Evolutionary conservation across 2,888 invertebrate genomes (phyloP).

Genomic region (Prosopocoilus inquinatus): DNA sequence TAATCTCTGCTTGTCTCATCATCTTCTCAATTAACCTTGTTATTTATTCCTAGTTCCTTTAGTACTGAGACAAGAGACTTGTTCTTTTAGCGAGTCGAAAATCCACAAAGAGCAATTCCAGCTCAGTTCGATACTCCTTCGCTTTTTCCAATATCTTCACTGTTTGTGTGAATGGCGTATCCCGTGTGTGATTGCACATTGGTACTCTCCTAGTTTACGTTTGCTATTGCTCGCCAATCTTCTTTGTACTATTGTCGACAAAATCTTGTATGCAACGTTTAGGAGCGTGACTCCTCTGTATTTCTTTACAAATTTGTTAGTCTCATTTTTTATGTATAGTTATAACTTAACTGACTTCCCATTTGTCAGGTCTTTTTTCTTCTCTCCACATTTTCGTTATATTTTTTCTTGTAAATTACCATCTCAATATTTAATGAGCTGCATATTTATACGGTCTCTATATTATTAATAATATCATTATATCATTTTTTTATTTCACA

Average conservation of each 20-base stretch:
- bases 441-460: too few species aligned
- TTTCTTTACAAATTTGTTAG: not conserved
- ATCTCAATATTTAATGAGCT: too few species aligned
- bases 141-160: too few species aligned
- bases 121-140: not conserved
- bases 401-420: too few species aligned
- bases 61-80: too few species aligned
- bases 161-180: too few species aligned
- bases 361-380: too few species aligned
- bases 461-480: too few species aligned
- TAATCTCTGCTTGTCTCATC: not conserved
- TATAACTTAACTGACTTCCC: not conserved
- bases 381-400: too few species aligned
- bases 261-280: not conserved
- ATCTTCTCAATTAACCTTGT: not conserved
- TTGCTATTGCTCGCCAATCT: not conserved
- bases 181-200: not conserved
- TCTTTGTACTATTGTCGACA: not conserved
- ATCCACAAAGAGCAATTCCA: not conserved
- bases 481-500: too few species aligned
- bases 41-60: too few species aligned
- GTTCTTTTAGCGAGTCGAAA: too few species aligned
- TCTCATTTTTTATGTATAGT: not conserved
- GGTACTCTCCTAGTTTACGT: not conserved
- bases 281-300: not conserved